phyloP scores from a whole-genome alignment of 2,797 vertebrate genomes.

The Molossus alvarezi region DNA sequence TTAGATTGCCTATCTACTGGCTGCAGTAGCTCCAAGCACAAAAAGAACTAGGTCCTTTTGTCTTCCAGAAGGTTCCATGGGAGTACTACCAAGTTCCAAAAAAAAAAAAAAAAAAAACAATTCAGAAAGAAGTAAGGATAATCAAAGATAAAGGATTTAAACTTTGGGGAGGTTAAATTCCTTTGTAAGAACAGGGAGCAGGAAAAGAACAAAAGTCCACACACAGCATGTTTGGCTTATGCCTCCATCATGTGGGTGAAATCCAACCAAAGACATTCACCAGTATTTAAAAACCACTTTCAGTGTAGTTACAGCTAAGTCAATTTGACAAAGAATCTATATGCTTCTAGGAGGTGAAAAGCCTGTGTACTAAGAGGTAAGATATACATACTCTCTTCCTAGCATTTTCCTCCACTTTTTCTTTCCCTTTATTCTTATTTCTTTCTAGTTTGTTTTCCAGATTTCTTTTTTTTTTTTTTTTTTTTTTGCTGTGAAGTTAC shows the following conservation, averaged over 20 bases:
- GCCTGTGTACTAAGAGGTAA: not conserved
- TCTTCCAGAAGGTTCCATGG: constrained; percentile 66
- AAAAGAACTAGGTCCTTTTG: constrained; percentile 67
- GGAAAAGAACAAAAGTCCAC: not conserved
- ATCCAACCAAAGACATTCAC: constrained; percentile 23
- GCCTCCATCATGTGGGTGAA: not conserved
- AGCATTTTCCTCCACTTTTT: not conserved
- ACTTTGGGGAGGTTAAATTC: constrained; percentile 49
- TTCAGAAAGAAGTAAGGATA: constrained; percentile 29
- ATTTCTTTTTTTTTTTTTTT: not conserved
- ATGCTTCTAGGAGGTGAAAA: not conserved
- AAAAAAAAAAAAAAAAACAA: constrained; percentile 12
- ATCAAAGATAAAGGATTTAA: constrained; percentile 70
- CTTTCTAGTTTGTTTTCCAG: not conserved
- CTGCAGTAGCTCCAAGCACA: constrained; percentile 71
- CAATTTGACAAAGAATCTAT: not conserved
- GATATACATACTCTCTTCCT: not conserved
- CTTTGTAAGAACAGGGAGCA: constrained; percentile 39
- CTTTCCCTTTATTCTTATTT: not conserved
- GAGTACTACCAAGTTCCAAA: constrained; percentile 52
- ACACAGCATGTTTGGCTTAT: not conserved
- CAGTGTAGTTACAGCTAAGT: not conserved
- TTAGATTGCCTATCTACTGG: constrained; percentile 83
- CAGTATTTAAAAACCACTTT: constrained; percentile 48
- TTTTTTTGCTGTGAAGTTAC: not conserved